Base-by-base conservation (phyloP, 1,140 invertebrate genomes). In the Oryzaephilus surinamensis region DNA sequence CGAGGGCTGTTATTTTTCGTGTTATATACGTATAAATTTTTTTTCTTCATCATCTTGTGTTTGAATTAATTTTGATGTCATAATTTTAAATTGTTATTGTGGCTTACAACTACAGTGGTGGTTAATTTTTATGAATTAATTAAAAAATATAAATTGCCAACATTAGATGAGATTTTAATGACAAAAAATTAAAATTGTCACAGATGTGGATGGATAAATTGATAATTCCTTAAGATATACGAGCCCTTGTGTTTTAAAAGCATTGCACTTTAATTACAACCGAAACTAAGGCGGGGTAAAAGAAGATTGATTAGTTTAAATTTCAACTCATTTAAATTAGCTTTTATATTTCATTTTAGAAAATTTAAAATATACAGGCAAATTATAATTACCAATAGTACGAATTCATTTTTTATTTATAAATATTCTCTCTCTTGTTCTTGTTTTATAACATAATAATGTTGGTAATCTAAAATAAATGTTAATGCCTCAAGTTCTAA, bases 171-270 rank as follows among this genome's bases (percentile, higher is more conserved):
- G 53, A 51, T 51, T 53, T 55, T 55, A 55, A 55, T 55, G 53
- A 55, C 53, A 55, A 55, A 53, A 55, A 51, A 55, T 53, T 55
- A 47, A 53, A 53, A 53, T 55, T 55, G 51, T 55, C 53, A 38
- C 53, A 55, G 53, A 55, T 55, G 53, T 44, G 51, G 45, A 53
- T 42, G 48, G 50, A 55, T 51, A 55, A 53, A 55, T 53, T 55
- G 51, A 55, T 55, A 53, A 55, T 55, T 53, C 45, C 38, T 48
- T 38, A 30, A 52, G 49, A 55, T 55, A 48, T 53, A 55, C 43
- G 41, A n/a, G 39, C 53, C 46, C 46, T 53, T 51, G 46, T 55
- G 51, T 41, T 51, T 41, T 41, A 46, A 24, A 42, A 47, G 46
- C 48, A 32, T 43, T 55, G 46, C 48, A 32, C 45, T 55, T 51